Base-by-base conservation (phyloP, 2,888 invertebrate genomes). In the Mellilla xanthometata region DNA sequence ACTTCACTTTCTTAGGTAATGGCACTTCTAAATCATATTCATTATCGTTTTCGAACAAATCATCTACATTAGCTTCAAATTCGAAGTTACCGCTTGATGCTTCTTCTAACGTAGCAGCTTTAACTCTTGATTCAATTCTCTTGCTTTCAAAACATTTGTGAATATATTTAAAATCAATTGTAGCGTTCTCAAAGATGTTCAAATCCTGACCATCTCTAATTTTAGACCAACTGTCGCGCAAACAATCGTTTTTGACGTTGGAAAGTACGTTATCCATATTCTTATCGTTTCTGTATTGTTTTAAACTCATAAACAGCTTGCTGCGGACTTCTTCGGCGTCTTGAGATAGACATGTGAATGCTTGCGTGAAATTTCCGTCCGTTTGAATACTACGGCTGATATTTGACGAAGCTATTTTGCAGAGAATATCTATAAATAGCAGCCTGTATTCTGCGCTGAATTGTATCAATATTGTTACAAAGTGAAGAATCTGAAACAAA, bases 1-100 rank as follows among this genome's bases (percentile, higher is more conserved):
- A 43, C 67, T 83, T 87, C 0, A 61, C 53, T 61, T 74, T 81
- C 58, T 89, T 88, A 48, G 66, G 65, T 0, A 59, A 64, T 1
- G 87, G 84, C 35, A 83, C 79, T 22, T 39, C 31, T n/a, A 39
- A 1, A n/a, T 71, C 75, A 39, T 56, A 2, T n/a, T 71, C 75
- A 39, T 56, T 68, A 27, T 72, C 74, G 11, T 54, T 54, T 27
- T 69, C 73, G 52, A 79, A 77, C 27, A 82, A 49, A 9, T 68
- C 62, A 27, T 85, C 79, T 7, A 82, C 65, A 49, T 84, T 78
- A 2, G 44, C 45, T 4, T 68, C 72, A 8, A 85, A 64, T 51
- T 86, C 84, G 41, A 85, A 84, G 58, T 81, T 78, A 35, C 61
- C 60, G 23, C 58, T 58, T 34, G 44, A 31, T 2, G 22, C 15